These are phyloP conservation scores for Cerastis rubricosa DNA, from an alignment of 2,888 invertebrate species.

Conservation along the genomic window DNA sequence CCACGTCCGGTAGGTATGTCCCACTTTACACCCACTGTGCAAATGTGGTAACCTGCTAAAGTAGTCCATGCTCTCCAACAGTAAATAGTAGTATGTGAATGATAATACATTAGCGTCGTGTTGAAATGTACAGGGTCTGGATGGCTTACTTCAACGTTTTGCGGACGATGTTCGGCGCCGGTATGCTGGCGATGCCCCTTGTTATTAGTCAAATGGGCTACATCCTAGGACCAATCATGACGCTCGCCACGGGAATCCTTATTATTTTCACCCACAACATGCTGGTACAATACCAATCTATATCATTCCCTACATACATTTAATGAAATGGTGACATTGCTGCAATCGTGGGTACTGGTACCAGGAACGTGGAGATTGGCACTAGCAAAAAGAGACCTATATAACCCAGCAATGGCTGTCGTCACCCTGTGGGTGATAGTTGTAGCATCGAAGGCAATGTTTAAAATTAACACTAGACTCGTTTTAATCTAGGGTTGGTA, in stretches of 20 bases:
- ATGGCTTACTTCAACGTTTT: constrained; percentile 83
- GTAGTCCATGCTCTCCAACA: background rate
- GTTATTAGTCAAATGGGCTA: constrained; percentile 80
- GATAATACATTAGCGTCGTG: background rate
- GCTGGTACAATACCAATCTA: constrained; percentile 71
- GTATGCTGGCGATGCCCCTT: constrained; percentile 79
- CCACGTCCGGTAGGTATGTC: background rate
- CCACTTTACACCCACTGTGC: background rate
- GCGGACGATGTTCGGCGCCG: constrained; percentile 76
- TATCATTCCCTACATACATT: background rate
- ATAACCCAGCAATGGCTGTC: background rate
- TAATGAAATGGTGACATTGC: background rate
- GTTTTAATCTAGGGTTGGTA: too few species aligned
- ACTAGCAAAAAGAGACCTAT: background rate
- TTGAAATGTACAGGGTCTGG: constrained; percentile 70
- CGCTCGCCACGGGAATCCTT: constrained; percentile 70
- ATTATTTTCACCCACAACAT: constrained; percentile 76
- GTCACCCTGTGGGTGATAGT: background rate
- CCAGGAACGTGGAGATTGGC: background rate
- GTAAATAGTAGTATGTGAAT: background rate
- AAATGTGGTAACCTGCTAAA: background rate
- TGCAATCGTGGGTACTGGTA: background rate
- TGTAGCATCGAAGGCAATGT: too few species aligned
- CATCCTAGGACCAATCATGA: constrained; percentile 74
- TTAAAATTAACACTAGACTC: too few species aligned